Evolutionary conservation across 1,140 invertebrate species (phyloP), one percentile per base, ranked within the genome.

Genomic region (Formica exsecta): DNA sequence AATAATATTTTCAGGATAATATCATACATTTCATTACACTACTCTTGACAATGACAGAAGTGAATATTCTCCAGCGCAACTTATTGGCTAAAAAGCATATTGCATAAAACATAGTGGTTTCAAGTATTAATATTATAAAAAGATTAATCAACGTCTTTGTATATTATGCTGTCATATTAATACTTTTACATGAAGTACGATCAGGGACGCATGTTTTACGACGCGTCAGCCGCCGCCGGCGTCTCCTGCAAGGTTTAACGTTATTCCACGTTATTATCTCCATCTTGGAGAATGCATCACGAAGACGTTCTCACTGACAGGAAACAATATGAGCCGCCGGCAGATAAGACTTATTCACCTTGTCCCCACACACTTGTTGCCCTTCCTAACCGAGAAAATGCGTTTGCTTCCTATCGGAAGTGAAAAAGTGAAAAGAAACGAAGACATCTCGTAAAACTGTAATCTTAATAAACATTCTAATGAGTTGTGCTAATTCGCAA

Each of bases 251-350:
- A 74, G 13, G 68, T 25, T 25, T 74, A 75, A 41, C 80, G 13
- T 51, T 74, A 84, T 36, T 85, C 22, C 32, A 32, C 1, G 32
- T 32, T 32, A 32, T 32, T 32, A 32, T 32, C 32, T 32, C 32
- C 32, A 57, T n/a, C 57, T 41, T 22, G 68, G 25, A 59, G 85
- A 86, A 86, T 83, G 79, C 79, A 86, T 86, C 66, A 83, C 85
- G 66, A 73, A 73, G 61, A 83, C 68, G 77, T 74, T 83, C 62
- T 86, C 61, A 22, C 54, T 16, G 79, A 48, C 85, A 59, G 71
- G 80, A 85, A 76, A 85, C 71, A 75, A 85, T 85, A 76, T 36
- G 64, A 76, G 71, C 38, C 29, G 48, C 16, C 48, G 48, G 16
- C 13, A 41, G 77, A 71, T 83, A 75, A 75, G 16, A 19, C 44